phyloP scores from a whole-genome alignment of 2,797 vertebrate genomes.

The Crax fasciolata region DNA sequence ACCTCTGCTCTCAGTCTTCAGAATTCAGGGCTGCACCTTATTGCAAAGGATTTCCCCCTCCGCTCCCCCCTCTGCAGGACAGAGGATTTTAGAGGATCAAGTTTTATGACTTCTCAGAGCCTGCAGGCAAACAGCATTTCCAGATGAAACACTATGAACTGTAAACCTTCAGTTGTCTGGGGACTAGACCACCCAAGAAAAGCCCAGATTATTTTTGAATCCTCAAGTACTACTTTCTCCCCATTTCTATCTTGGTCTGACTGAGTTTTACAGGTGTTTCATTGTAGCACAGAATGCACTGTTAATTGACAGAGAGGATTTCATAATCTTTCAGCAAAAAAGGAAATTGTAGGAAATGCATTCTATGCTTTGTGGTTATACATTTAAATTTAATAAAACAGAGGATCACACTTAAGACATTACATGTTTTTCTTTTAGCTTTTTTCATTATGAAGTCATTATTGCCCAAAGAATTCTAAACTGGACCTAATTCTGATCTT shows the following conservation, averaged over 20 bases:
- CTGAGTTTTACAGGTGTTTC: background rate
- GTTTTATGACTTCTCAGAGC: conserved; percentile 23
- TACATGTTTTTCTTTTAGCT: background rate
- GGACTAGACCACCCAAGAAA: background rate
- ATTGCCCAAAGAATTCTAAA: background rate
- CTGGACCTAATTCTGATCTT: background rate
- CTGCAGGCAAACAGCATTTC: conserved; percentile 18
- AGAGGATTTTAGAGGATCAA: conserved; percentile 30
- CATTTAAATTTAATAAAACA: background rate
- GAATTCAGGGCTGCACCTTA: background rate
- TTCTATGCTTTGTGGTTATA: background rate
- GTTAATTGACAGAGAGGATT: background rate
- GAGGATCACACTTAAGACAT: background rate
- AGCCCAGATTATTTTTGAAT: background rate
- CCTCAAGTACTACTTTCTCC: background rate
- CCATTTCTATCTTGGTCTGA: background rate
- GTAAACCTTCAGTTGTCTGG: conserved; percentile 5
- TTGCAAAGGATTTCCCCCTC: background rate
- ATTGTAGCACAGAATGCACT: background rate
- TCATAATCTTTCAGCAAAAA: background rate
- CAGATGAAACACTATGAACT: background rate
- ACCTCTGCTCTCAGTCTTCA: background rate
- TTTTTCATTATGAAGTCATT: background rate
- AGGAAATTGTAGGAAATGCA: background rate
- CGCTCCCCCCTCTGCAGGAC: background rate